Base-by-base conservation (phyloP, 2,113 vertebrate species). In the Anseranas semipalmata region DNA sequence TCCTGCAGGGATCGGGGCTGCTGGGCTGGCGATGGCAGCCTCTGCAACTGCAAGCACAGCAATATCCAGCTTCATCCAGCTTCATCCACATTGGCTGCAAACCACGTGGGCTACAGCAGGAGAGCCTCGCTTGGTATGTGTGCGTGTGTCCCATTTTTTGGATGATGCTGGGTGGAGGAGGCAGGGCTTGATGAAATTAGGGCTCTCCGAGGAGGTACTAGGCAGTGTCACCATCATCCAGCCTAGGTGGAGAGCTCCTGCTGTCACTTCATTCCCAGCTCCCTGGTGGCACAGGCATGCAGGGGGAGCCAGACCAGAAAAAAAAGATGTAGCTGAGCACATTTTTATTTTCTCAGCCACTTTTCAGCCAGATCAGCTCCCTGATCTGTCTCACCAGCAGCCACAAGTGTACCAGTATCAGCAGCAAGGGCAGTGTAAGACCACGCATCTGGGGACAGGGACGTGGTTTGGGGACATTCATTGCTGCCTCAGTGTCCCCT, bases 291-390 rank as follows among this genome's bases (percentile, higher is more conserved):
- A 68, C 52, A 17, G 15, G 35, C 68, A 65, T 1, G 1, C 32
- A 19, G 82, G 7, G 10, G 20, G 27, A 50, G 15, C 60, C 30
- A 41, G 24, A 10, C 20, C 14, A 28, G 33, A 25, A 48, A 68
- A 8, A 13, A 9, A 27, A 8, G 8, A 25, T 7, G 27, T 2
- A n/a, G 8, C 0, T 59, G 28, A 70, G 8, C 9, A 17, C 1
- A 3, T 2, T 70, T 59, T 48, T 15, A 5, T 39, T 39, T 15
- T n/a, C 27, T 56, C 15, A 10, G 1, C 37, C 15, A 18, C 43
- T 84, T 46, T 37, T 19, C 33, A 87, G 27, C 3, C 50, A 37
- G 63, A 41, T 33, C 72, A 50, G 27, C 43, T 84, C 60, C 76
- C 32, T 39, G 68, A 5, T 2, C 28, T 30, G 35, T n/a, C 22